Evolutionary conservation across 2,113 vertebrate species (phyloP).

Genomic region (Festucalex cinctus): DNA sequence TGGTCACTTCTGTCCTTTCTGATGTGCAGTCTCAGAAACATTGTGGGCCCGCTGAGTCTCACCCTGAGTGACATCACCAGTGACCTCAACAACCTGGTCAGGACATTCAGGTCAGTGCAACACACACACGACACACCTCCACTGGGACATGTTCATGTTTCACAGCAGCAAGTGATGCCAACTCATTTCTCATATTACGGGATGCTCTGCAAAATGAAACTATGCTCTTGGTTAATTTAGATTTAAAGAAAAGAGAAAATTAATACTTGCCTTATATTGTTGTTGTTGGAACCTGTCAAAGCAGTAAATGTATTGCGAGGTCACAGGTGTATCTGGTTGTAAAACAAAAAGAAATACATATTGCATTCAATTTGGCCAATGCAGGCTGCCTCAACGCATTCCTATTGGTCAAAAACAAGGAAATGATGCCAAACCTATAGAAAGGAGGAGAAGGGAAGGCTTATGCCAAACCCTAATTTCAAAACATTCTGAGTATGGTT

Average conservation of each 20-base stretch:
- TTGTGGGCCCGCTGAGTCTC: constrained; percentile 81
- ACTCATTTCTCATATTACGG: not conserved
- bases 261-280: too few species aligned
- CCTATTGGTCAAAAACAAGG: not conserved
- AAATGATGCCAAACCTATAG: not conserved
- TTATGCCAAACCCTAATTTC: too few species aligned
- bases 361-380: too few species aligned
- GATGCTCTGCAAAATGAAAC: not conserved
- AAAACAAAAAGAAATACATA: too few species aligned
- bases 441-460: not conserved
- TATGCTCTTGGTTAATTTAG: not conserved
- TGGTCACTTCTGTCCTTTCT: not conserved
- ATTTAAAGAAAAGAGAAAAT: not conserved
- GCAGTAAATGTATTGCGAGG: not conserved
- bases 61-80: constrained; percentile 78
- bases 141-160: not conserved
- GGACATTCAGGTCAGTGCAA: constrained; percentile 83
- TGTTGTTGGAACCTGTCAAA: too few species aligned
- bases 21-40: constrained; percentile 75
- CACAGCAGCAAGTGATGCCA: not conserved
- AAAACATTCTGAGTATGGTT: too few species aligned
- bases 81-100: constrained; percentile 84
- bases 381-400: not conserved
- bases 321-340: too few species aligned
- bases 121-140: not conserved